Evolutionary conservation across 2,113 vertebrate species (phyloP), one percentile per base, ranked within the genome.

Genomic region (Tachycineta bicolor): DNA sequence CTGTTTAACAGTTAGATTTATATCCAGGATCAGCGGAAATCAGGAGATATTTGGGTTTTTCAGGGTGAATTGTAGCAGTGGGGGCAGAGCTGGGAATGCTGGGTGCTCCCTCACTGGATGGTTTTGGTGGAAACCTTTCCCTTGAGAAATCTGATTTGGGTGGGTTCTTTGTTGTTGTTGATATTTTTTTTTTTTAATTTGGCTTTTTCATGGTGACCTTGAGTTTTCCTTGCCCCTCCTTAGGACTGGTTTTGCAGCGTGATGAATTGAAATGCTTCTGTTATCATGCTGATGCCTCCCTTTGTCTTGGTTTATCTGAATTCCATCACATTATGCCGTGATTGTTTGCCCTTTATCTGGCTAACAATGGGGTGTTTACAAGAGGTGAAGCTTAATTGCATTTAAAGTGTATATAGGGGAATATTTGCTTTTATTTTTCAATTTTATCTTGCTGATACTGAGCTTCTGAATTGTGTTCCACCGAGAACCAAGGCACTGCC

Each of bases 261-360:
- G 70, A 63, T 67, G 91, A 80, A 55, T 74, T 55, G 76, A 90
- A 88, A 83, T 78, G 80, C 80, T 78, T 59, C 94, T 94, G 89
- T 92, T 96, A 59, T 94, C 90, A 83, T 95, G 92, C 83, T 89
- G 94, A 95, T 94, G 89, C 26, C 89, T 93, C 89, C 75, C 83
- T 95, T 97, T 97, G 95, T 94, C 90, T 92, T 78, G 83, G 46
- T 92, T 94, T 97, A 77, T 94, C 55, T 90, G 79, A 90, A 89
- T 96, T 94, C 93, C 86, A 64, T 71, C 90, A 87, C 87, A 94
- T 97, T 79, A 90, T 90, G 89, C 55, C 29, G 37, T 67, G 87
- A 86, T 90, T 80, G 94, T 77, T 92, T 92, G 56, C 69, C 64
- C 90, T 95, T 95, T 83, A 63, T 92, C 89, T 86, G 76, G 67